phyloP scores from a whole-genome alignment of 2,113 vertebrate genomes.

The Erythrolamprus reginae region DNA sequence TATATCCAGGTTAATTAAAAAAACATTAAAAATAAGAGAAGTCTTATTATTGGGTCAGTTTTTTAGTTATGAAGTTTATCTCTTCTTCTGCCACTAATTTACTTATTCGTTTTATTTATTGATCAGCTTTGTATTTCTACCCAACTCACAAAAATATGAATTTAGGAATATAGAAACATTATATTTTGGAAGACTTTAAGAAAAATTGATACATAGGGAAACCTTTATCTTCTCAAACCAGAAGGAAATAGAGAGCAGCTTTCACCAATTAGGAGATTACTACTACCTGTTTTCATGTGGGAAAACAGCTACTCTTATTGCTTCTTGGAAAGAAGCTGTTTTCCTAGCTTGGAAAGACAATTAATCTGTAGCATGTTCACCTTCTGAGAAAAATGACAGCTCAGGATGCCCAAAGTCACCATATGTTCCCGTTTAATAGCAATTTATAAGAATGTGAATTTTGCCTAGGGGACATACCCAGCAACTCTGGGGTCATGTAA shows the following conservation, averaged over 20 bases:
- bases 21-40: neutral
- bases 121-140: neutral
- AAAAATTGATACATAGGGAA: neutral
- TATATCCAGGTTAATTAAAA: neutral
- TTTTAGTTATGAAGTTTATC: neutral
- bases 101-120: neutral
- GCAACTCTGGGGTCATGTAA: slow-evolving; percentile 61
- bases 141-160: neutral
- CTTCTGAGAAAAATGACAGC: slow-evolving; percentile 28
- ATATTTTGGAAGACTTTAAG: neutral
- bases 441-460: slow-evolving; percentile 61
- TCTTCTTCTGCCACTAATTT: neutral
- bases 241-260: neutral
- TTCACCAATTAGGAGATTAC: neutral
- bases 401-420: slow-evolving; percentile 23
- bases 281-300: neutral
- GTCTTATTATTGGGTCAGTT: neutral
- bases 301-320: slow-evolving; percentile 32
- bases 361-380: slow-evolving; percentile 21
- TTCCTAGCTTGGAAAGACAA: slow-evolving; percentile 34
- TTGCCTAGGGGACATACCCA: slow-evolving; percentile 54
- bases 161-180: neutral
- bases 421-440: slow-evolving; percentile 62
- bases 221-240: neutral
- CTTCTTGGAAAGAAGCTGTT: slow-evolving; percentile 22